A percentile compares a stretch with the other conserved stretches of the same genome.
These are phyloP conservation scores for Drosophila hamatofila DNA, from an alignment of 2,888 invertebrate species.

Conservation along the genomic window DNA sequence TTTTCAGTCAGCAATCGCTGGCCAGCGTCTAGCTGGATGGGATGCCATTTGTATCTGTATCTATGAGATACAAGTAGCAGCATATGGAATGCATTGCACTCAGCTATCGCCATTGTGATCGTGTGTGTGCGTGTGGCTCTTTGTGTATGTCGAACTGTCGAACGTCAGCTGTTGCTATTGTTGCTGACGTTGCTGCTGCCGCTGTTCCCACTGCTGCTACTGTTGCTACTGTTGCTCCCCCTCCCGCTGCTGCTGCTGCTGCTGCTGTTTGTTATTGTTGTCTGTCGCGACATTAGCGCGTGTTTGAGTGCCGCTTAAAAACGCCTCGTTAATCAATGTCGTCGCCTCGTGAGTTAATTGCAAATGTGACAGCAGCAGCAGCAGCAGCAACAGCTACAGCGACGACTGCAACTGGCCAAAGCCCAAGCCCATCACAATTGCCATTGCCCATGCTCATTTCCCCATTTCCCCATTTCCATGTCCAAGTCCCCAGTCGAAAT, in stretches of 20 bases:
- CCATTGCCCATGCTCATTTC: conserved; percentile 20
- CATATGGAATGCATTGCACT: conserved; percentile 31
- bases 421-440: conserved; percentile 28
- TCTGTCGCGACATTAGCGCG: conserved; percentile 61
- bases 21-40: conserved; percentile 5
- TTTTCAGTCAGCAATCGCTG: not conserved
- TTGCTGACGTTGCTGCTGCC: conserved; percentile 4
- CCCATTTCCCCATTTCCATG: conserved; percentile 26
- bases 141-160: conserved; percentile 51
- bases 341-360: conserved; percentile 50
- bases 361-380: conserved; percentile 34
- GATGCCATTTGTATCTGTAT: conserved; percentile 12
- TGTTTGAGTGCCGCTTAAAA: conserved; percentile 72
- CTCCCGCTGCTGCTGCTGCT: conserved; percentile 9
- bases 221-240: conserved; percentile 5
- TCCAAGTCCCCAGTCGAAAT: conserved; percentile 12
- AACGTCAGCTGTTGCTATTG: conserved; percentile 37
- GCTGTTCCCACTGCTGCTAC: conserved; percentile 7
- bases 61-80: conserved; percentile 18
- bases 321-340: conserved; percentile 78
- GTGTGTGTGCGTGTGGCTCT: conserved; percentile 26
- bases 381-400: not conserved
- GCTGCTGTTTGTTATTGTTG: conserved; percentile 27
- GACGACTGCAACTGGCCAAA: conserved; percentile 15
- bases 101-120: conserved; percentile 25